Base-by-base conservation (phyloP, 2,113 vertebrate genomes). In the Pterocles gutturalis region DNA sequence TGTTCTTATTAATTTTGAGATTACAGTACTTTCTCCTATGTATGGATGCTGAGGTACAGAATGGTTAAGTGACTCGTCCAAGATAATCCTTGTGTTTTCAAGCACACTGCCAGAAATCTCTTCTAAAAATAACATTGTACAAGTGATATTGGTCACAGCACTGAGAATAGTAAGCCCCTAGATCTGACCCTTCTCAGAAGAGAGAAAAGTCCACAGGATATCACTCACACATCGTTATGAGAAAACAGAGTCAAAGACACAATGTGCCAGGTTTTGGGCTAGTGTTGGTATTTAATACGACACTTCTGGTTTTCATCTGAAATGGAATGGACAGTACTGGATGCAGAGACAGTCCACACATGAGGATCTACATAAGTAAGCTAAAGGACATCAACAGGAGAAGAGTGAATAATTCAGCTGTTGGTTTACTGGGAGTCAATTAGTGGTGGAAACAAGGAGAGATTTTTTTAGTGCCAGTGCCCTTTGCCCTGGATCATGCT, bases 391-490 rank as follows among this genome's bases (percentile, higher is more conserved):
- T 24, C 11, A 64, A 9, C 8, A 70, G 43, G 10, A 75, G 36
- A 85, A 69, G 31, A 69, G 6, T 46, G 28, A 85, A 21, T n/a
- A 57, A 38, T 4, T 61, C 33, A 45, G 10, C 14, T 80, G 14
- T 17, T 41, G 43, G 8, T 72, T 76, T 70, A n/a, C 10, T 65
- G 12, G 15, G 6, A 62, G 14, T 49, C 29, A 70, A 11, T 55
- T 65, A 54, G 36, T 15, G 11, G 7, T 26, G 6, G 28, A 84
- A 81, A 51, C 2, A 34, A 57, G 33, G 53, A 45, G 12, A 41
- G 0, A 0, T 34, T 26, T 54, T 49, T 64, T 76, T 10, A 55
- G 6, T 67, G 19, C 7, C 17, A 48, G 3, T 33, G 5, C 0
- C 17, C n/a, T 92, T 43, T 73, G 0, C 16, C 5, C 25, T 72